Evolutionary conservation across 1,140 invertebrate species (phyloP).

Genomic region (Plectrocnemia conspersa): DNA sequence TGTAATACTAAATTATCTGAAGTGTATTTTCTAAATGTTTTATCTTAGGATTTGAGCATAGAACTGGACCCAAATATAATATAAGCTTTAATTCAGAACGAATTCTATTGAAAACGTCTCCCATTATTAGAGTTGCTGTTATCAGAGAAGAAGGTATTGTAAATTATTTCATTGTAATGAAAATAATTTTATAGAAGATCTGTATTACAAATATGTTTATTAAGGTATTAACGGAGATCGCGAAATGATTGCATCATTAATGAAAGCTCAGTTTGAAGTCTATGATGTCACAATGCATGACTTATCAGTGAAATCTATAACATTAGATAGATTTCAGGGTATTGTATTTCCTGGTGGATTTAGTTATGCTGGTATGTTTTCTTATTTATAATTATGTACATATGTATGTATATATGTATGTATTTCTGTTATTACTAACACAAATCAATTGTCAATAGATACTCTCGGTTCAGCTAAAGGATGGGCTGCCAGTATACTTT

Average conservation of each 20-base stretch:
- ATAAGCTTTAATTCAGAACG: slow-evolving; percentile 67
- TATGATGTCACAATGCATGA: slow-evolving; percentile 92
- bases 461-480: slow-evolving; percentile 95
- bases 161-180: no score
- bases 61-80: slow-evolving; percentile 61
- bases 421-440: slow-evolving; percentile 10
- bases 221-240: slow-evolving; percentile 83
- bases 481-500: slow-evolving; percentile 90
- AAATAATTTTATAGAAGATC: background rate
- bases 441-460: slow-evolving; percentile 55
- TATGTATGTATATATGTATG: slow-evolving; percentile 9
- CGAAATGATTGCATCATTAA: slow-evolving; percentile 94
- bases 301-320: slow-evolving; percentile 63
- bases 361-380: slow-evolving; percentile 79
- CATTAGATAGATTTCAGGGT: slow-evolving; percentile 77
- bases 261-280: slow-evolving; percentile 86
- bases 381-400: slow-evolving; percentile 15
- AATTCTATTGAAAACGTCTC: slow-evolving; percentile 43
- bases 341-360: slow-evolving; percentile 96
- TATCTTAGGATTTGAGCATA: slow-evolving; percentile 48
- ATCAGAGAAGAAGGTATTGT: slow-evolving; percentile 87
- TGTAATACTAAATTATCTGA: slow-evolving; percentile 1
- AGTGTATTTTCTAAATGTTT: background rate
- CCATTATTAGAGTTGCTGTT: slow-evolving; percentile 74
- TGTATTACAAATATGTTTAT: slow-evolving; percentile 11